phyloP scores from a whole-genome alignment of 2,797 vertebrate species.

The Channa striata region DNA sequence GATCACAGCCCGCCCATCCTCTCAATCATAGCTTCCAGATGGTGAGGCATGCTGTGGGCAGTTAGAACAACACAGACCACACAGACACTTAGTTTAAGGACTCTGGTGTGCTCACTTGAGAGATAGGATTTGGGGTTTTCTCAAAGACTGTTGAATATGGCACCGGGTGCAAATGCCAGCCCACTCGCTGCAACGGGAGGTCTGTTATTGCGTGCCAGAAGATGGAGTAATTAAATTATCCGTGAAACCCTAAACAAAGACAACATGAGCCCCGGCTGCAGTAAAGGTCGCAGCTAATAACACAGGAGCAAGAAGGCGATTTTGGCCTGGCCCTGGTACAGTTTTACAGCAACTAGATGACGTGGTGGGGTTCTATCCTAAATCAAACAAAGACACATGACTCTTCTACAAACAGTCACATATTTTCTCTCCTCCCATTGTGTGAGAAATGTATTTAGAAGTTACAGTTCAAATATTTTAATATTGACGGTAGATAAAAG shows the following conservation, averaged over 20 bases:
- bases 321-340: background rate
- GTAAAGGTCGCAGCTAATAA: conserved; percentile 34
- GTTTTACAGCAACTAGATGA: background rate
- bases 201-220: conserved; percentile 28
- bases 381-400: conserved; percentile 4
- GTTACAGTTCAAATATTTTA: background rate
- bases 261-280: conserved; percentile 16
- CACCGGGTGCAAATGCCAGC: conserved; percentile 33
- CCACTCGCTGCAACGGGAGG: conserved; percentile 21
- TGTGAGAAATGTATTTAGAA: background rate
- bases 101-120: conserved; percentile 37
- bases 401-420: conserved; percentile 3
- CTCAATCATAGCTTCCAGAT: conserved; percentile 77
- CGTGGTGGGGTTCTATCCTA: background rate
- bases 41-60: conserved; percentile 63
- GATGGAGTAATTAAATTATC: conserved; percentile 6
- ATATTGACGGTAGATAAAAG: background rate
- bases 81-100: conserved; percentile 57
- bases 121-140: conserved; percentile 50
- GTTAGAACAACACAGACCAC: conserved; percentile 61
- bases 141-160: conserved; percentile 16
- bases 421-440: background rate
- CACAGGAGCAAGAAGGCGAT: conserved; percentile 2
- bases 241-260: conserved; percentile 18
- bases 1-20: conserved; percentile 65